A percentile compares a stretch with the other conserved stretches of the same genome.
phyloP scores from a whole-genome alignment of 2,888 invertebrate genomes.

The Lydus trimaculatus region DNA sequence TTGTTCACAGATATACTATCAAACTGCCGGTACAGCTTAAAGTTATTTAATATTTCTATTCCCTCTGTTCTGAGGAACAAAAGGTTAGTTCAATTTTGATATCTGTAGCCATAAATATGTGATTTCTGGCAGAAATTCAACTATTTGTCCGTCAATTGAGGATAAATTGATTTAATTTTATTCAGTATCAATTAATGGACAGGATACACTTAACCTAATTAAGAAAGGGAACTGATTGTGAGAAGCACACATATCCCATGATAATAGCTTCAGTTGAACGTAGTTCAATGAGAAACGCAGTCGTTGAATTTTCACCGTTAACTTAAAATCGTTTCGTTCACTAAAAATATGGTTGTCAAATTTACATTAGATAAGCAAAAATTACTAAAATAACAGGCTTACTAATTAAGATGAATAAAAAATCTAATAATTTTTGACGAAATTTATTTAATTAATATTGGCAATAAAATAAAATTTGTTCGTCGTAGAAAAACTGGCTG shows the following conservation, averaged over 20 bases:
- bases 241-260: conserved; percentile 21
- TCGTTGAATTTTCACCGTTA: conserved; percentile 5
- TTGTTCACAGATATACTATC: neutral
- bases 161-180: conserved; percentile 20
- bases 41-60: neutral
- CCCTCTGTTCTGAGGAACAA: too few species aligned
- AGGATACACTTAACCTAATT: conserved; percentile 25
- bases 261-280: conserved; percentile 23
- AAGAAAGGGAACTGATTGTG: conserved; percentile 11
- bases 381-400: neutral
- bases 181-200: conserved; percentile 18
- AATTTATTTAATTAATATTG: neutral
- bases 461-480: neutral
- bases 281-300: conserved; percentile 12
- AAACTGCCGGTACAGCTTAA: neutral
- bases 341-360: neutral
- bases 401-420: too few species aligned
- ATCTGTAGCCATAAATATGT: neutral
- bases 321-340: neutral
- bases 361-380: neutral
- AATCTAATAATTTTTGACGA: neutral
- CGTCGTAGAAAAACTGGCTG: neutral
- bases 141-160: conserved; percentile 19
- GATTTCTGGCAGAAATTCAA: conserved; percentile 21
- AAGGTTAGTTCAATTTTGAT: too few species aligned